phyloP scores from a whole-genome alignment of 2,888 invertebrate genomes.

The Drosophila tripunctata region DNA sequence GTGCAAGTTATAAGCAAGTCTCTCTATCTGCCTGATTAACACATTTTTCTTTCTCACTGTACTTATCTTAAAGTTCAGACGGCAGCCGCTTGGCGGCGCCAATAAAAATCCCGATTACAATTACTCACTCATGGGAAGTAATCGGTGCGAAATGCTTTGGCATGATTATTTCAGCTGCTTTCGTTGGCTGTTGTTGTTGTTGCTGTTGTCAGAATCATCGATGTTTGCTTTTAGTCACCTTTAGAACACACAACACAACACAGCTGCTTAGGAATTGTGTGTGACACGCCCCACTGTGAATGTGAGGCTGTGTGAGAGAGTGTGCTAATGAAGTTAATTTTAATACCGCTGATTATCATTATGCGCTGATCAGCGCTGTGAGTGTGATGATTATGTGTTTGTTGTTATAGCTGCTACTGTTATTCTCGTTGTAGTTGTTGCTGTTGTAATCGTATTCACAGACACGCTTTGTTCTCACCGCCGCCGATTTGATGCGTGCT shows the following conservation, averaged over 20 bases:
- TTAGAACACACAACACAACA: too few relatives aligned
- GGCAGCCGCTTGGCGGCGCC: constrained; percentile 61
- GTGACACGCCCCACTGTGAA: constrained; percentile 38
- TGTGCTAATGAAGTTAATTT: constrained; percentile 61
- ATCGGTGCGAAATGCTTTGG: constrained; percentile 23
- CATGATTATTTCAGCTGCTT: constrained; percentile 34
- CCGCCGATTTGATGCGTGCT: constrained; percentile 24
- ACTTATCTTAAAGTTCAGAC: constrained; percentile 53
- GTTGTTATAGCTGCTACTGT: constrained; percentile 13
- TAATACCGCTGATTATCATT: constrained; percentile 59
- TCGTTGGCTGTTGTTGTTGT: too few relatives aligned
- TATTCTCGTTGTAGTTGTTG: constrained; percentile 1
- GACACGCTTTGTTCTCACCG: constrained; percentile 67
- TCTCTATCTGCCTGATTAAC: constrained; percentile 62
- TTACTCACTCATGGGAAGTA: constrained; percentile 57
- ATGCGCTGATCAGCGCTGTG: constrained; percentile 31
- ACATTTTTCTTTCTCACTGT: constrained; percentile 41
- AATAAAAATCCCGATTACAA: constrained; percentile 58
- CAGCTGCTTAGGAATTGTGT: constrained; percentile 40
- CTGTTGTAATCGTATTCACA: constrained; percentile 16
- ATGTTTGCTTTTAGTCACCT: constrained; percentile 50
- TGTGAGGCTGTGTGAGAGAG: constrained; percentile 7
- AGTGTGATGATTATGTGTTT: constrained; percentile 39
- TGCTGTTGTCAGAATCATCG: constrained; percentile 18
- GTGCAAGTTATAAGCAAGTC: constrained; percentile 14